Evolutionary conservation across 2,888 invertebrate species (phyloP), one percentile per base, ranked within the genome.

Genomic region (Lymantria dispar): DNA sequence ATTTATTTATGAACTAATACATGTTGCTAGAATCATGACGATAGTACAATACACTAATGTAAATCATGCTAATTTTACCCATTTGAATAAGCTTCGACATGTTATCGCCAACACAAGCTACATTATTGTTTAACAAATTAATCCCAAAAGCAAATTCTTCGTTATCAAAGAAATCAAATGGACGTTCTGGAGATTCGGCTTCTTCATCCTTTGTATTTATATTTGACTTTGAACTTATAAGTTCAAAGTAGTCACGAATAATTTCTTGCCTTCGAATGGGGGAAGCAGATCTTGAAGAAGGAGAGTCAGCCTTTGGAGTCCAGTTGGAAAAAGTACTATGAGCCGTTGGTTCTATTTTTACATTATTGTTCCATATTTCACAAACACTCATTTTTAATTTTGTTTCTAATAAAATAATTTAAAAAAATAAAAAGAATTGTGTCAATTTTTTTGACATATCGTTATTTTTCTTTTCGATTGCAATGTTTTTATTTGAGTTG

Each of bases 131-230:
- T 7, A 88, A 54, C 41, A 91, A 71, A 73, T 88, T 88, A 8
- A 87, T 84, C 8, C 87, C 87, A 74, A 89, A 90, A 22, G 85
- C 87, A 66, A 78, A 87, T 60, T 90, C 89, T 68, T 89, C 89
- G 48, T 88, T 87, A 45, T 91, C 89, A 58, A 77, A 85, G 58
- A 85, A 88, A 66, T 89, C 87, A 68, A 87, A 90, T 2, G 89
- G 87, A 40, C 76, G 77, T 48, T 89, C 85, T 3, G 74, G 55
- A 29, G 75, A 71, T 48, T 87, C 88, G 1, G 70, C 68, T 45
- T 79, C 74, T 52, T 79, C 80, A 1, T 70, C 70, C 46, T 80
- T 74, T 8, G 64, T 62, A 8, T 76, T 68, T 47, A 85, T 54
- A 63, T 84, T 81, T 9, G 83, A 82, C 64, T 80, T 80, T 0